Evolutionary conservation across 2,888 invertebrate species (phyloP).

Genomic region (Diaphora mendica): DNA sequence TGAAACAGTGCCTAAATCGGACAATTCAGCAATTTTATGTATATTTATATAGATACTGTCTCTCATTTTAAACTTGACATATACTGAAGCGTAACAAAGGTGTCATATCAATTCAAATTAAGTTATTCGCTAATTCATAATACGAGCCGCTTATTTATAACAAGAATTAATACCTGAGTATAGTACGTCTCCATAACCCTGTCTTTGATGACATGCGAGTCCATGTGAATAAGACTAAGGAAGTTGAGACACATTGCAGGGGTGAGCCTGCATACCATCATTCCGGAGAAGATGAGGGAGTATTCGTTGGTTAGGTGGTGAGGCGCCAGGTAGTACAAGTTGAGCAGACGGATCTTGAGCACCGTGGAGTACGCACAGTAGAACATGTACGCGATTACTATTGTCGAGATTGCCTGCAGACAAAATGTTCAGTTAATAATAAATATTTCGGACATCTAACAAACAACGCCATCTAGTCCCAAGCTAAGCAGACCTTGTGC

Average conservation of each 20-base stretch:
- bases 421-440: background rate
- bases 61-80: too few relatives aligned
- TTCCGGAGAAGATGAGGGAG: constrained; percentile 99
- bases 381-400: constrained; percentile 97
- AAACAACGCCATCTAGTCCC: too few relatives aligned
- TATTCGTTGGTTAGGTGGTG: constrained; percentile 99
- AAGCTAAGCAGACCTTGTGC: too few relatives aligned
- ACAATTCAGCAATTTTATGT: too few relatives aligned
- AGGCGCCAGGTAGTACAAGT: constrained; percentile 98
- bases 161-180: constrained; percentile 90
- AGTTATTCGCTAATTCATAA: too few relatives aligned
- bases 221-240: constrained; percentile 98
- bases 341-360: constrained; percentile 97
- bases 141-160: too few relatives aligned
- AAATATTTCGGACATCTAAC: too few relatives aligned
- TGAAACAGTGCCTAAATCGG: too few relatives aligned
- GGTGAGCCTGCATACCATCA: constrained; percentile 98
- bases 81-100: too few relatives aligned
- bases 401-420: constrained; percentile 93
- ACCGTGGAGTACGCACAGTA: constrained; percentile 99
- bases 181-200: constrained; percentile 96
- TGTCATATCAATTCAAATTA: too few relatives aligned
- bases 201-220: constrained; percentile 95
- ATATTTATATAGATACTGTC: too few relatives aligned
- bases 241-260: constrained; percentile 99